These are phyloP conservation scores for Stenolophus ochropezus DNA, from an alignment of 2,888 invertebrate species.

Conservation along the genomic window DNA sequence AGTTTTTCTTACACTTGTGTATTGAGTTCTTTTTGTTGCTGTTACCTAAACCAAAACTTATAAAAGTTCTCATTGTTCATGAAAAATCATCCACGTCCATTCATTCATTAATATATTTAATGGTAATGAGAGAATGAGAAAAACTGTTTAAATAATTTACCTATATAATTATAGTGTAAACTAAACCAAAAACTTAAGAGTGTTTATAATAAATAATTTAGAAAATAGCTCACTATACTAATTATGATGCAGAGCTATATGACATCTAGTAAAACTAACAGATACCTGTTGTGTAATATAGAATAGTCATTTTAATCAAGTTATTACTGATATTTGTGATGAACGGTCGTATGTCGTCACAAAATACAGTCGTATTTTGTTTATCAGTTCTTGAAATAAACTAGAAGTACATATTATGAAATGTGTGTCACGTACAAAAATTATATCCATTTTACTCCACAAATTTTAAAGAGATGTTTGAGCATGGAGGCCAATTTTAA, in stretches of 20 bases:
- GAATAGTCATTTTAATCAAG: constrained; percentile 49
- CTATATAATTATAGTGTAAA: constrained; percentile 32
- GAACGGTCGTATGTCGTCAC: constrained; percentile 17
- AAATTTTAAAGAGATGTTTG: constrained; percentile 18
- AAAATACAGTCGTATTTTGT: constrained; percentile 20
- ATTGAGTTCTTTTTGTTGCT: constrained; percentile 27
- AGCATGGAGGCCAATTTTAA: constrained; percentile 29
- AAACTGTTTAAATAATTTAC: constrained; percentile 39
- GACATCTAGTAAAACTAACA: constrained; percentile 48
- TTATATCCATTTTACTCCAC: constrained; percentile 20
- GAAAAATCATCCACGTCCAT: background rate
- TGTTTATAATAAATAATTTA: constrained; percentile 47
- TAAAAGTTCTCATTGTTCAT: constrained; percentile 27
- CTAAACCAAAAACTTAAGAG: constrained; percentile 45
- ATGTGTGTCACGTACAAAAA: constrained; percentile 47
- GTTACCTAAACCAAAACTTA: constrained; percentile 37
- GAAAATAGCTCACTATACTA: constrained; percentile 40
- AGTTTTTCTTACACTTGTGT: constrained; percentile 49
- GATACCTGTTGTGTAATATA: constrained; percentile 51
- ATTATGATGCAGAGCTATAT: constrained; percentile 35
- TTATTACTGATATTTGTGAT: constrained; percentile 34
- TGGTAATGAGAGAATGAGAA: constrained; percentile 12
- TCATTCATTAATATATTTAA: constrained; percentile 11
- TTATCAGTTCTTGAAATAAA: constrained; percentile 7
- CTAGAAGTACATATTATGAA: constrained; percentile 34